phyloP scores from a whole-genome alignment of 92 coral and sea anemone species.

The Palythoa grandiflora region DNA sequence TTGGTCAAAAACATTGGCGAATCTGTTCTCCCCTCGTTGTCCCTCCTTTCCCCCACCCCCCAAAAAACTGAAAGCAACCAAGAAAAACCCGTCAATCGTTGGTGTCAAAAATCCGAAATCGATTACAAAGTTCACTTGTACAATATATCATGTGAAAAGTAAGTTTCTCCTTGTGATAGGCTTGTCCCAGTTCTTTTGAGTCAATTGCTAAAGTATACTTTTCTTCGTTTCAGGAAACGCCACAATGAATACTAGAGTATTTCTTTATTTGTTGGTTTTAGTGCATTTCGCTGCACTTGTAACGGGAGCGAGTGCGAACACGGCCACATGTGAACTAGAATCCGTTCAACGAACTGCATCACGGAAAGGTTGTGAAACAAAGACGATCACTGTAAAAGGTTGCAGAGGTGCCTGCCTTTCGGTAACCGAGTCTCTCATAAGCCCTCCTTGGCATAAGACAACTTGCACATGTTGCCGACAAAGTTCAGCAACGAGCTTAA shows the following conservation, averaged over 20 bases:
- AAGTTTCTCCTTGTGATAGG: too few relatives aligned
- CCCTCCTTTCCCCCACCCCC: too few relatives aligned
- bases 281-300: background rate
- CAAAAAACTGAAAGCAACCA: too few relatives aligned
- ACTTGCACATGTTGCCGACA: conserved; percentile 74
- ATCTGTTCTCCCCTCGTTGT: too few relatives aligned
- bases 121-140: too few relatives aligned
- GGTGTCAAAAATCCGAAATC: too few relatives aligned
- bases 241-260: conserved; percentile 9
- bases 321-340: conserved; percentile 53
- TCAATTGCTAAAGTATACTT: background rate
- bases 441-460: conserved; percentile 65
- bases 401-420: conserved; percentile 78
- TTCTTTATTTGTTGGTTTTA: background rate
- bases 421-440: conserved; percentile 59
- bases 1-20: too few relatives aligned
- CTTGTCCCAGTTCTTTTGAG: background rate
- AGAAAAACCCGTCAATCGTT: too few relatives aligned
- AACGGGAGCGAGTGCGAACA: conserved; percentile 10
- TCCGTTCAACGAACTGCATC: conserved; percentile 46
- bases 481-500: conserved; percentile 9
- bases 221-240: conserved; percentile 11
- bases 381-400: conserved; percentile 47
- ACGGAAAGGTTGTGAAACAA: conserved; percentile 58
- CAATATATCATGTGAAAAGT: too few relatives aligned